Evolutionary conservation across 2,797 vertebrate genomes (phyloP), one percentile per base, ranked within the genome.

Genomic region (Pempheris klunzingeri): DNA sequence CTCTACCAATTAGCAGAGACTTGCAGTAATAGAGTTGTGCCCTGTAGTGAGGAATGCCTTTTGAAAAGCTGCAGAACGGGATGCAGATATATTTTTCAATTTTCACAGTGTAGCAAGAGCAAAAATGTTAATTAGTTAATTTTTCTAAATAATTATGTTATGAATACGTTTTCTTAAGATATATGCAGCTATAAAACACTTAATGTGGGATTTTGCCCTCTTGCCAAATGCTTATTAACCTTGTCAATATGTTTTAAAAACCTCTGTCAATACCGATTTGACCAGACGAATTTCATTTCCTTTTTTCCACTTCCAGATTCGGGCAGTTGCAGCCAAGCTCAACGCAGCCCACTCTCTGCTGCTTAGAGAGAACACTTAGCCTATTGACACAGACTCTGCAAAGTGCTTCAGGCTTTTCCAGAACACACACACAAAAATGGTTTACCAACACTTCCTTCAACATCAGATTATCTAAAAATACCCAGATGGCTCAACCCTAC

Each of bases 361-460:
- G 81, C 85, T 86, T 53, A 71, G 67, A 86, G 83, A 82, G 57
- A 90, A 88, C 84, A 90, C 85, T 91, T 92, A 84, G 85, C 90
- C 85, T 89, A 80, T 88, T 89, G 90, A 88, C 87, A 88, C 86
- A 83, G 80, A 88, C 85, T 77, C 63, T 13, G 77, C 34, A 20
- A 84, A 88, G 77, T 70, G 89, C 88, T 84, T 52, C 69, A 34
- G 90, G 88, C 89, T 84, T 75, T 78, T 83, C 55, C 76, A 78
- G 54, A 55, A 81, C 59, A 68, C 76, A 65, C 72, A 81, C 72
- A 62, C 60, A 18, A 73, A 74, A 83, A 80, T 71, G 69, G 74
- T 82, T 82, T 79, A 87, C 65, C 74, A 83, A 72, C 75, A 82
- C 76, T 81, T 90, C 57, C 78, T 75, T 75, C 76, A 75, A 68